Conservation (phyloP, 2,888 invertebrate species). For the Catocala nupta region DNA sequence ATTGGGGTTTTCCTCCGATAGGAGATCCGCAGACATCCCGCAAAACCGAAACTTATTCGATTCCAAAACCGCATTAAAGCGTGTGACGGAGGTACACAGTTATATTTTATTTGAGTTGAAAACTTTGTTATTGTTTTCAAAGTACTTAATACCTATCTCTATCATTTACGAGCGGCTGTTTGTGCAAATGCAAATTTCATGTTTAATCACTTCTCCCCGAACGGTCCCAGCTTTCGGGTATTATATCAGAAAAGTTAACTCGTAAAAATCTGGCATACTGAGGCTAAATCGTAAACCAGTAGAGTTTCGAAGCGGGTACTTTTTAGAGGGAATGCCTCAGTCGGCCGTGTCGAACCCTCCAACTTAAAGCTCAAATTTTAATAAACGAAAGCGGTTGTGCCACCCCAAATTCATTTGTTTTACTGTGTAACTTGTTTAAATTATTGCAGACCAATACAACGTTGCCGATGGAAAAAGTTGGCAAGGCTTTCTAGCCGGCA, state of each 20-base stretch:
- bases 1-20: conserved; percentile 29
- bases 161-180: conserved; percentile 61
- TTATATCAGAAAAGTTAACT: conserved; percentile 76
- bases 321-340: conserved; percentile 67
- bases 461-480: conserved; percentile 51
- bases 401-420: conserved; percentile 59
- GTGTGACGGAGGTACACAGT: conserved; percentile 40
- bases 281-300: conserved; percentile 70
- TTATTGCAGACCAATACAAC: conserved; percentile 56
- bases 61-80: conserved; percentile 39
- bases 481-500: conserved; percentile 23
- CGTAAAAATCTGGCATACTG: conserved; percentile 74
- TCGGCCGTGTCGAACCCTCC: conserved; percentile 64
- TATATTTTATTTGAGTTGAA: conserved; percentile 50
- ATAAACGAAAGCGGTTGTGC: conserved; percentile 66
- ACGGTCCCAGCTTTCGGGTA: conserved; percentile 58
- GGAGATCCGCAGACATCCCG: conserved; percentile 17
- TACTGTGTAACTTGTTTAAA: conserved; percentile 61
- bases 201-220: conserved; percentile 67
- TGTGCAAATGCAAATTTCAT: conserved; percentile 70
- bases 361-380: conserved; percentile 74
- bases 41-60: conserved; percentile 43
- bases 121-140: conserved; percentile 57
- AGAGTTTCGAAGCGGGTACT: conserved; percentile 63
- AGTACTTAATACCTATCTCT: conserved; percentile 57